Conservation (phyloP, 2,888 invertebrate genomes). For the Leptopilina syphax region DNA sequence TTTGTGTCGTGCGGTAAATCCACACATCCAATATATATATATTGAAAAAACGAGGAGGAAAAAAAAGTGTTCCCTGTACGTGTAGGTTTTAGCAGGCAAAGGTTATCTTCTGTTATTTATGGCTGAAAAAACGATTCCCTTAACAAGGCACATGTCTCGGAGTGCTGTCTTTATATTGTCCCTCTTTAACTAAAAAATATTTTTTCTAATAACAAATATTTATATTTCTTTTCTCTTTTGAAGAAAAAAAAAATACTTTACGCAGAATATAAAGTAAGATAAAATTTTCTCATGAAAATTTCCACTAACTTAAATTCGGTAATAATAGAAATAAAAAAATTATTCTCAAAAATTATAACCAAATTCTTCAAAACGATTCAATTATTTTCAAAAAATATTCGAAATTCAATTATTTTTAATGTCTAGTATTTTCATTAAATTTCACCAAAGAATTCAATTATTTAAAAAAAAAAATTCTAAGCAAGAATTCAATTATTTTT, state of each 20-base stretch:
- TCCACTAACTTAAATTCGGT: too few relatives aligned
- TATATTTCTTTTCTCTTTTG: too few relatives aligned
- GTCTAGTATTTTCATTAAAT: too few relatives aligned
- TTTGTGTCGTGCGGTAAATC: not conserved
- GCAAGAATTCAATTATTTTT: too few relatives aligned
- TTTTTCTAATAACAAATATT: not conserved
- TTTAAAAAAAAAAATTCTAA: too few relatives aligned
- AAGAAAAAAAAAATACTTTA: not conserved
- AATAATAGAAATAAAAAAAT: too few relatives aligned
- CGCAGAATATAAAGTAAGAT: not conserved
- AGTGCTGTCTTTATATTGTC: not conserved
- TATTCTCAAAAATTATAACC: too few relatives aligned
- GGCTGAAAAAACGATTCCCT: not conserved
- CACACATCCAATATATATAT: not conserved
- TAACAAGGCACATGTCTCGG: constrained; percentile 5
- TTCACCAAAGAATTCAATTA: too few relatives aligned
- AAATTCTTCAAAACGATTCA: too few relatives aligned
- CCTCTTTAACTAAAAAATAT: constrained; percentile 3
- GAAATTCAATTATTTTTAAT: too few relatives aligned
- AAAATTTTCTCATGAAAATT: too few relatives aligned
- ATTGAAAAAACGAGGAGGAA: not conserved
- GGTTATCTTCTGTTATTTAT: constrained; percentile 27
- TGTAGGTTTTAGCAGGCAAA: not conserved
- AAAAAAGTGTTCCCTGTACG: not conserved
- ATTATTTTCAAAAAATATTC: too few relatives aligned